These are phyloP conservation scores for Mesorhabditis sp. DNA, from an alignment of 2,888 invertebrate species.

Conservation along the genomic window DNA sequence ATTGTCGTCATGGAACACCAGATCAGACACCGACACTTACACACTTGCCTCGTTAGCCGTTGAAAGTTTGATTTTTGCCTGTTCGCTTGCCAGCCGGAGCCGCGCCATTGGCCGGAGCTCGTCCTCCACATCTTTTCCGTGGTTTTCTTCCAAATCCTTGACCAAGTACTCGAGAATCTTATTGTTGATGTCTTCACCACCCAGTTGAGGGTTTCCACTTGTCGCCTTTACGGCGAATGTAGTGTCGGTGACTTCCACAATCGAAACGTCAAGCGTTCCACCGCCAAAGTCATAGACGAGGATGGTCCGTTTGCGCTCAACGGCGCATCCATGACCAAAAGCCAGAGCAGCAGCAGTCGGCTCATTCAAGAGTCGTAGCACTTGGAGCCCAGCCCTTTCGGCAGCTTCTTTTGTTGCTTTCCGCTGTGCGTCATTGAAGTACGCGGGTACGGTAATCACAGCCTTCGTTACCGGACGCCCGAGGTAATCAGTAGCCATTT, in stretches of 20 bases:
- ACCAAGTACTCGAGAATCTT: neutral
- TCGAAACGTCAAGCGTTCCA: neutral
- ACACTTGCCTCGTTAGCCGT: too few relatives aligned
- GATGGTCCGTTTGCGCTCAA: neutral
- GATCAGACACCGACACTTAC: too few relatives aligned
- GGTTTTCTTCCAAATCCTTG: too few relatives aligned
- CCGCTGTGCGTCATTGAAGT: neutral
- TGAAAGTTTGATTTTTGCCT: too few relatives aligned
- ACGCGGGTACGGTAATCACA: neutral
- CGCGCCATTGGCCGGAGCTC: too few relatives aligned
- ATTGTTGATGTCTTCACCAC: neutral
- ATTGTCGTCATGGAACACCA: too few relatives aligned
- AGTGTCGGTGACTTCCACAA: neutral
- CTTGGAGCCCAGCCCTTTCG: neutral
- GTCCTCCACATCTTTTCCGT: too few relatives aligned
- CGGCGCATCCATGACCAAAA: neutral
- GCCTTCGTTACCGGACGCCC: neutral
- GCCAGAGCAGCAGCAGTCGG: neutral
- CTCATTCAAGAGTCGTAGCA: neutral
- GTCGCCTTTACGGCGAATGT: neutral
- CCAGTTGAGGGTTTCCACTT: neutral
- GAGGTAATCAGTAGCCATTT: neutral
- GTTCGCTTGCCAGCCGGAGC: too few relatives aligned
- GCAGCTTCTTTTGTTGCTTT: neutral
- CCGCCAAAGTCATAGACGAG: neutral